phyloP scores from a whole-genome alignment of 2,113 vertebrate species.

The Psittacula cyanocephala region DNA sequence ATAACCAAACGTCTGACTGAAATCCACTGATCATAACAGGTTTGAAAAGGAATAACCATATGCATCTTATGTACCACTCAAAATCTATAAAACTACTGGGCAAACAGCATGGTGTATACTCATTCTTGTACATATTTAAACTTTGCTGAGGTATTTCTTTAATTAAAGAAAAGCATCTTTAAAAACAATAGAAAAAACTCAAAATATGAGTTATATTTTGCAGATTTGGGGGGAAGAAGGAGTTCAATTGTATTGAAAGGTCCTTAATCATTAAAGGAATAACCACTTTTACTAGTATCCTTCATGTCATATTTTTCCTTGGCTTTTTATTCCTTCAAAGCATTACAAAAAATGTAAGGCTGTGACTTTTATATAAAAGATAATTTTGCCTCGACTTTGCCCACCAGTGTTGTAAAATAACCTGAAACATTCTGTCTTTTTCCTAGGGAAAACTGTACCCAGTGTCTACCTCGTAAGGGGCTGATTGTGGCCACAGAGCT shows the following conservation, averaged over 20 bases:
- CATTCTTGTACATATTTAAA: not conserved
- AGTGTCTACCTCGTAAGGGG: fast-evolving
- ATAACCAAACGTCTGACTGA: not conserved
- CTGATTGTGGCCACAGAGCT: not conserved
- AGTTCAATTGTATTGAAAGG: not conserved
- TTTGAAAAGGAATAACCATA: constrained; percentile 32
- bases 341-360: constrained; percentile 45
- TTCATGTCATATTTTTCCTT: not conserved
- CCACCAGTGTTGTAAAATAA: not conserved
- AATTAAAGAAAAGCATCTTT: constrained; percentile 47
- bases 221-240: not conserved
- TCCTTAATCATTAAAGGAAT: constrained; percentile 7
- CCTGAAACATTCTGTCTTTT: not conserved
- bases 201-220: constrained; percentile 13
- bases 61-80: not conserved
- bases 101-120: constrained; percentile 32
- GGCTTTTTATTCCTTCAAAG: constrained; percentile 57
- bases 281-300: constrained; percentile 5
- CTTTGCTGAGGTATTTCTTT: constrained; percentile 70
- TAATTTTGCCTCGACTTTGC: constrained; percentile 20
- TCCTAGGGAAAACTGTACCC: not conserved
- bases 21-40: not conserved
- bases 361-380: constrained; percentile 4
- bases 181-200: constrained; percentile 22
- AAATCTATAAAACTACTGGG: constrained; percentile 44